Evolutionary conservation across 2,113 vertebrate species (phyloP).

Genomic region (Paedocypris sp.): DNA sequence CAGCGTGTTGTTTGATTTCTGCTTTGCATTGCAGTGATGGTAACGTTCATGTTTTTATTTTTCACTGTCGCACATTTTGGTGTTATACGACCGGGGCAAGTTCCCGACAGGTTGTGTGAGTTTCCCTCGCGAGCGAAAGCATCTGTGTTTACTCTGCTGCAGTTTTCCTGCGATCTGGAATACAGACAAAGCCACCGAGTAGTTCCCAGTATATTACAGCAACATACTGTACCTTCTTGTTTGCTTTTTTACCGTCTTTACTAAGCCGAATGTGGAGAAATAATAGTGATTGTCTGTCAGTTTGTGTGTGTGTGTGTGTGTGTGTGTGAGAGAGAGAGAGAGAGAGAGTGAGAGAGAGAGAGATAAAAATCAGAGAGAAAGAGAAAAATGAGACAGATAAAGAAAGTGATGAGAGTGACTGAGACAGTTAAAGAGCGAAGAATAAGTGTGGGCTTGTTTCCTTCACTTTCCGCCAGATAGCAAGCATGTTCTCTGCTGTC

Average conservation of each 20-base stretch:
- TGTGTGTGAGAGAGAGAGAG: too few relatives aligned
- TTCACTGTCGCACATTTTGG: background rate
- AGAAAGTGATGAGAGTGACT: too few relatives aligned
- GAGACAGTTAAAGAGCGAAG: too few relatives aligned
- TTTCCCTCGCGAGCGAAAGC: background rate
- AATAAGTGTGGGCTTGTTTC: background rate
- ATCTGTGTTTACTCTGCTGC: background rate
- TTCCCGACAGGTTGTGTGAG: background rate
- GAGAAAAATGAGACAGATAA: too few relatives aligned
- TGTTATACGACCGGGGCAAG: background rate
- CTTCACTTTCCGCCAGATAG: background rate
- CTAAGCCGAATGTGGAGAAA: too few relatives aligned
- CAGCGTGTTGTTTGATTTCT: too few relatives aligned
- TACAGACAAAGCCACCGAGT: background rate
- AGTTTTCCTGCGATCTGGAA: constrained; percentile 1
- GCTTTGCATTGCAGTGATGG: too few relatives aligned
- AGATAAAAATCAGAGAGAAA: too few relatives aligned
- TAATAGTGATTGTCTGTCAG: too few relatives aligned
- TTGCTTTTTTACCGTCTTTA: too few relatives aligned
- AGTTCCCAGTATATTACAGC: constrained; percentile 1
- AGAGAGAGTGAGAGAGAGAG: too few relatives aligned
- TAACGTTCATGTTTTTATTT: background rate
- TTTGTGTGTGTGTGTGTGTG: too few relatives aligned
- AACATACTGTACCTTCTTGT: constrained; percentile 5
- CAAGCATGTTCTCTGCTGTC: background rate